Percentiles rank a stretch among this genome's conserved stretches.
phyloP scores from a whole-genome alignment of 2,113 vertebrate genomes.

The Sakesphorus luctuosus region DNA sequence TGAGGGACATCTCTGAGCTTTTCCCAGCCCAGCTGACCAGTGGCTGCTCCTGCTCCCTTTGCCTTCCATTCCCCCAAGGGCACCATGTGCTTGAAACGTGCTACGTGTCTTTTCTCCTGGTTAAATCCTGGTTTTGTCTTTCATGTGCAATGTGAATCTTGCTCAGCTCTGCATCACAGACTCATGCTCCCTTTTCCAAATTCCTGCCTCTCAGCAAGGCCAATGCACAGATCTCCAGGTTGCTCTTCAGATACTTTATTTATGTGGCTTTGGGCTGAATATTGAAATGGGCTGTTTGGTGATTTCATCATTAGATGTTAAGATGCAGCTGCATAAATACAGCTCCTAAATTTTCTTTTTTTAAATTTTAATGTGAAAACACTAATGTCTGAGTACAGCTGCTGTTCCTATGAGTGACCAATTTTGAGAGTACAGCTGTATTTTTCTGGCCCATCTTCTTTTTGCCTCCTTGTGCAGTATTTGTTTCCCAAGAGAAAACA shows the following conservation, averaged over 20 bases:
- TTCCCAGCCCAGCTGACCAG: neutral
- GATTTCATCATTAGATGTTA: neutral
- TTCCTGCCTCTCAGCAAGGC: neutral
- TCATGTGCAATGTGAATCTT: neutral
- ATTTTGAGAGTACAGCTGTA: neutral
- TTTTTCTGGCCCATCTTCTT: neutral
- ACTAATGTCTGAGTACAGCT: neutral
- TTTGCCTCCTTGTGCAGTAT: neutral
- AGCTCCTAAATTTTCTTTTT: neutral
- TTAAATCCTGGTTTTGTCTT: neutral
- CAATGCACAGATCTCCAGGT: neutral
- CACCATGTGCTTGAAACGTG: neutral
- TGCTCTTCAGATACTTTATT: neutral
- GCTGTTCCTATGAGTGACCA: neutral
- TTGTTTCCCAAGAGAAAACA: conserved; percentile 30
- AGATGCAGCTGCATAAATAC: neutral
- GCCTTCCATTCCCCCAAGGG: neutral
- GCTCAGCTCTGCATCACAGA: neutral
- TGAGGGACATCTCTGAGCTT: neutral
- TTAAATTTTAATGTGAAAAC: neutral
- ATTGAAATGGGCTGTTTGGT: neutral
- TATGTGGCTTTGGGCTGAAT: neutral
- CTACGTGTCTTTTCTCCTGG: neutral
- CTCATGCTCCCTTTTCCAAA: neutral
- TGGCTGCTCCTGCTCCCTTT: accelerated